These are phyloP conservation scores for Pseudochirops cupreus DNA, from an alignment of 2,797 vertebrate species.

Conservation along the genomic window DNA sequence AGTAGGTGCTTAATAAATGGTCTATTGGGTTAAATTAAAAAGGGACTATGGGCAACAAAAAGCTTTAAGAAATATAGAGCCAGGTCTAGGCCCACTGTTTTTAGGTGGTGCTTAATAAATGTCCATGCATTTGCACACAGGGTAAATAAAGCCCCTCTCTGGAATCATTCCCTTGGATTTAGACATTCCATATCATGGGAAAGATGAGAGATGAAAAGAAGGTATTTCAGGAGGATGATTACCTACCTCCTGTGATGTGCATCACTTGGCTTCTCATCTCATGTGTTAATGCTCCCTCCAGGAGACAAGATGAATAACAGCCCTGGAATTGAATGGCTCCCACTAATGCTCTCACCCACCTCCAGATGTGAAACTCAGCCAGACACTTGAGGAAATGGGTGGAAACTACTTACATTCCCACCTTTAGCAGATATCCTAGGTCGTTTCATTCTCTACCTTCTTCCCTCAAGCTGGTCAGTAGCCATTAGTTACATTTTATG, in stretches of 20 bases:
- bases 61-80: neutral
- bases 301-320: neutral
- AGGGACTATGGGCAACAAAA: neutral
- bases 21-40: neutral
- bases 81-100: neutral
- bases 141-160: conserved; percentile 37
- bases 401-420: neutral
- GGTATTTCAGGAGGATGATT: neutral
- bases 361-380: too few relatives aligned
- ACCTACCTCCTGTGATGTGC: neutral
- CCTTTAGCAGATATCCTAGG: neutral
- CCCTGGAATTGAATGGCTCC: neutral
- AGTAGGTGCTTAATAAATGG: neutral
- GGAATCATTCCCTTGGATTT: conserved; percentile 14
- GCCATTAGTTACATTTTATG: conserved; percentile 6
- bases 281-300: neutral
- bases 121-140: neutral
- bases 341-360: neutral
- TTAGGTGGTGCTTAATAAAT: neutral
- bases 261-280: conserved; percentile 9
- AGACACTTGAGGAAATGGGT: neutral
- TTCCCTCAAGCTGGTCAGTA: conserved; percentile 11
- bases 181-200: conserved; percentile 29
- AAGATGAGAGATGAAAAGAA: neutral
- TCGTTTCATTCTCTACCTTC: neutral